Percentiles rank a stretch among this genome's conserved stretches.
phyloP scores from a whole-genome alignment of 1,140 invertebrate genomes.

The Neelides sp. region DNA sequence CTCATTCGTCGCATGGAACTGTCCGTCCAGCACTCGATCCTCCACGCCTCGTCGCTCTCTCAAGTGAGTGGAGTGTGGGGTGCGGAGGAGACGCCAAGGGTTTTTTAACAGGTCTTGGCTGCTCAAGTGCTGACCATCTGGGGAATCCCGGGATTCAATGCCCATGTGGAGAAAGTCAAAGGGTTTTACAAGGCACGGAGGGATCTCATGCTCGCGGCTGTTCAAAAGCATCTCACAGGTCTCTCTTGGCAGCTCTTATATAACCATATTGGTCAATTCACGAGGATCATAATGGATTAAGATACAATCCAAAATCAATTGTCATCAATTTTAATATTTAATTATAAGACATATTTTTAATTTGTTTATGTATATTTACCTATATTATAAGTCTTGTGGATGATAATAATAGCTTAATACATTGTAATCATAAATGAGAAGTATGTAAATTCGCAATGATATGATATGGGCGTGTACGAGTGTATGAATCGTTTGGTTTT shows the following conservation, averaged over 20 bases:
- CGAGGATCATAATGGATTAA: not conserved
- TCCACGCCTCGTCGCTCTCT: slow-evolving; percentile 58
- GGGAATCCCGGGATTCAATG: slow-evolving; percentile 46
- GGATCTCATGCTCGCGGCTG: slow-evolving; percentile 47
- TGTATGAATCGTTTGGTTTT: slow-evolving; percentile 7
- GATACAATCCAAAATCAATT: too few relatives aligned
- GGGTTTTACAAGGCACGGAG: slow-evolving; percentile 51
- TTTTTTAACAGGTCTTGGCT: slow-evolving; percentile 44
- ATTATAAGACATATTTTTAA: too few relatives aligned
- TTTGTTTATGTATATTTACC: too few relatives aligned
- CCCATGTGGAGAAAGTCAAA: slow-evolving; percentile 47
- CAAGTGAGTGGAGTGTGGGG: slow-evolving; percentile 44
- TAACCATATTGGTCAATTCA: not conserved
- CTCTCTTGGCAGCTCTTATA: not conserved
- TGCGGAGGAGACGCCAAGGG: not conserved
- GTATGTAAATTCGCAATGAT: too few relatives aligned
- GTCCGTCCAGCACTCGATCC: slow-evolving; percentile 56
- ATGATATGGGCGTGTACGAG: not conserved
- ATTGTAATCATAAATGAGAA: too few relatives aligned
- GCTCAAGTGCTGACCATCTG: slow-evolving; percentile 48
- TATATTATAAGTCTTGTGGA: too few relatives aligned
- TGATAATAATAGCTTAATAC: too few relatives aligned
- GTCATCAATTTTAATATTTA: too few relatives aligned
- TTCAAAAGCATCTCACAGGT: slow-evolving; percentile 50
- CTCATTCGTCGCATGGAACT: slow-evolving; percentile 49